phyloP scores from a whole-genome alignment of 2,113 vertebrate species.

The Calyptommatus sinebrachiatus region DNA sequence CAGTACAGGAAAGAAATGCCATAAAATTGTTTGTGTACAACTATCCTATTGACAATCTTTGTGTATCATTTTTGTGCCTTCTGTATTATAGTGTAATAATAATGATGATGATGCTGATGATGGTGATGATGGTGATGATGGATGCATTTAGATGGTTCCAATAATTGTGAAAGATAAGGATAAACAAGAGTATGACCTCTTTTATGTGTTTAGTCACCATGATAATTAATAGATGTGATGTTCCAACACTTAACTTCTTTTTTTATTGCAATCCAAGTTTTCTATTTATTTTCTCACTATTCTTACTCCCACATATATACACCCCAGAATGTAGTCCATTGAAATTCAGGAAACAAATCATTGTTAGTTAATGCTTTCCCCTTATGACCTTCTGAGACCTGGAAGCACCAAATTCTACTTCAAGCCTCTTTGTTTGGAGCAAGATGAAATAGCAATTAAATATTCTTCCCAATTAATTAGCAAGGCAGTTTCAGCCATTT shows the following conservation, averaged over 20 bases:
- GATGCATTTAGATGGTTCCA: neutral
- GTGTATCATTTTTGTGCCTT: too few relatives aligned
- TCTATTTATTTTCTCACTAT: neutral
- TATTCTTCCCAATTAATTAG: constrained; percentile 29
- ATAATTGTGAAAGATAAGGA: neutral
- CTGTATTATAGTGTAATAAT: neutral
- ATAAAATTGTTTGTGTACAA: too few relatives aligned
- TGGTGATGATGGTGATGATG: neutral
- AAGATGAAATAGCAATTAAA: constrained; percentile 48
- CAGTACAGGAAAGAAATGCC: too few relatives aligned
- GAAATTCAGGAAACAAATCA: neutral
- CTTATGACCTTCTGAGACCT: constrained; percentile 12
- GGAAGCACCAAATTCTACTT: constrained; percentile 12
- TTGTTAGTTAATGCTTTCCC: constrained; percentile 10
- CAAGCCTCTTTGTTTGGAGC: constrained; percentile 18
- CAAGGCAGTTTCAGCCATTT: constrained; percentile 29
- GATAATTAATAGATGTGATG: neutral
- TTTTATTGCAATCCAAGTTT: neutral
- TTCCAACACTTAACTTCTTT: neutral
- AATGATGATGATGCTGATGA: neutral
- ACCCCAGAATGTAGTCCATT: neutral
- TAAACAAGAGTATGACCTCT: neutral
- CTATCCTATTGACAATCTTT: too few relatives aligned
- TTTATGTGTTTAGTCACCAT: neutral
- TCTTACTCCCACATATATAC: neutral